phyloP scores from a whole-genome alignment of 2,888 invertebrate genomes.

The Petrophora chlorosata region DNA sequence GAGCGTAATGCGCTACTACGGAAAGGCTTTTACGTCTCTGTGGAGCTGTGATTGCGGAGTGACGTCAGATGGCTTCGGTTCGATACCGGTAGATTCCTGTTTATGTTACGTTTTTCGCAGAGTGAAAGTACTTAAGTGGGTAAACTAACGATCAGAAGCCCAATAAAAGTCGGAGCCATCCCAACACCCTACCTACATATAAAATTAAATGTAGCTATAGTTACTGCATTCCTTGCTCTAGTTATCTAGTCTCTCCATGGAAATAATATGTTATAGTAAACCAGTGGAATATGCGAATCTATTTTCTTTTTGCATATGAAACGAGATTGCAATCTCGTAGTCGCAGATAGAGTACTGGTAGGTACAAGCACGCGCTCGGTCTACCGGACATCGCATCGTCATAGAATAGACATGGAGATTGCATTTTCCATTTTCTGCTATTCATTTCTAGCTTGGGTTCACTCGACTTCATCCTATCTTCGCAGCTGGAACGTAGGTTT shows the following conservation, averaged over 20 bases:
- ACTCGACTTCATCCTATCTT: too few relatives aligned
- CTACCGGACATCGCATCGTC: conserved; percentile 26
- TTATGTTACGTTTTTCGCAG: conserved; percentile 10
- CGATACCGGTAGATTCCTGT: conserved; percentile 12
- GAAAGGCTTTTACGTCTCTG: conserved; percentile 19
- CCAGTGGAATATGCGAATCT: conserved; percentile 26
- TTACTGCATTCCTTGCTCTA: too few relatives aligned
- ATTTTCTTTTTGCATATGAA: conserved; percentile 32
- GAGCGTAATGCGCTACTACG: conserved; percentile 18
- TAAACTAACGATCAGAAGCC: conserved; percentile 15
- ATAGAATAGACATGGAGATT: conserved; percentile 37
- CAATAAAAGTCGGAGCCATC: conserved; percentile 15
- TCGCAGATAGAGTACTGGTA: conserved; percentile 24
- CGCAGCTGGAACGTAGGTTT: too few relatives aligned
- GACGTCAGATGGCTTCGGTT: conserved; percentile 14
- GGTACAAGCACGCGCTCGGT: conserved; percentile 25
- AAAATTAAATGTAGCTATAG: too few relatives aligned
- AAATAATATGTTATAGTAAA: conserved; percentile 16
- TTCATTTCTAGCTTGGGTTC: too few relatives aligned
- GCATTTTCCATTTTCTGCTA: conserved; percentile 60
- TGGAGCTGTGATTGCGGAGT: conserved; percentile 10
- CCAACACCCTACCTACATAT: conserved; percentile 1
- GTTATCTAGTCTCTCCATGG: neutral
- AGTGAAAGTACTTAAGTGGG: conserved; percentile 7
- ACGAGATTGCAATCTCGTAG: conserved; percentile 42